Base-by-base conservation (phyloP, 2,797 vertebrate species). In the Pangasius krempfi region DNA sequence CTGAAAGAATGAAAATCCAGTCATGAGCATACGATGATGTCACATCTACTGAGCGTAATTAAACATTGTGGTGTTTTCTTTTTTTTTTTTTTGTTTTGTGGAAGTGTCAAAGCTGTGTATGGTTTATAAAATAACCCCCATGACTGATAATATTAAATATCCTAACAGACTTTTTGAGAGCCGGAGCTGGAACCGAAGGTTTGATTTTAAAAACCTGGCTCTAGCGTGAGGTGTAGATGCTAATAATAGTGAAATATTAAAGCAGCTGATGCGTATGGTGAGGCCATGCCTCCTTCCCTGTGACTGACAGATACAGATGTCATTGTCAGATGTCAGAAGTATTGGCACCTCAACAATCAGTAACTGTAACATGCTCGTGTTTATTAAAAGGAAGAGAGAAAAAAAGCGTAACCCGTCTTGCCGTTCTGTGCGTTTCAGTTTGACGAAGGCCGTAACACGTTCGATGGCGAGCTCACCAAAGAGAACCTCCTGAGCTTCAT, bases 371-470 rank as follows among this genome's bases (percentile, higher is more conserved):
- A 18, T 7, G 50, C 44, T 52, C 4, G n/a, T n/a, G n/a, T n/a
- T n/a, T n/a, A n/a, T n/a, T n/a, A n/a, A n/a, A n/a, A n/a, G n/a
- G n/a, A n/a, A n/a, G n/a, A n/a, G n/a, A n/a, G n/a, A n/a, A n/a
- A n/a, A n/a, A 13, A 27, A 40, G 0, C 3, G 7, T 50, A 66
- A n/a, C 44, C 0, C 2, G 9, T 47, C 33, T 56, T 16, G 12
- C 20, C 9, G 8, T n/a, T 47, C 3, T 52, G 16, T 87, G 47
- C 27, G 14, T 85, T 85, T 47, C 93, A 99, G 99, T 99, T 99
- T 18, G 99, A 99, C n/a, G 99, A 99, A 94, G 98, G 98, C 3
- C 97, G 97, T 10, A 99, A 99, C 90, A 96, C 95, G 89, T 99
- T 98, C 2, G 98, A 98, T 81, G 98, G 97, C 22, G 98, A 99